Base-by-base conservation (phyloP, 37 sponge, comb jelly and placozoan genomes). In the Spongia lamella region DNA sequence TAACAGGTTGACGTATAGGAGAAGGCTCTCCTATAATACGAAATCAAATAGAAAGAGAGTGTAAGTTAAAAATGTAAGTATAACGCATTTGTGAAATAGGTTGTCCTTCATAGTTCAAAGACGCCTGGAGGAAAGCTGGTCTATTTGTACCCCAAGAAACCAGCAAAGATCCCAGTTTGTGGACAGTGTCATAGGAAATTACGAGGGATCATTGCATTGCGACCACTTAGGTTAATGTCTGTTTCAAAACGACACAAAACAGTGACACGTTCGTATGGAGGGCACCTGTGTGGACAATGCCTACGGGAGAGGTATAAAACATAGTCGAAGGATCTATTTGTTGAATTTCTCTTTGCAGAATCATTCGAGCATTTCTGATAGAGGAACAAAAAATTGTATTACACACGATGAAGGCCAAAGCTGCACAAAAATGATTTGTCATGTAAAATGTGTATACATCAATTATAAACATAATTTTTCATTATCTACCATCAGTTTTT, bases 381-480 rank as follows among this genome's bases (percentile, higher is more conserved):
- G 98, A 97, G 56, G 98, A 97, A 39, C 93, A 97, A 68, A 93
- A 93, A 84, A 90, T 97, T 37, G 98, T 97, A 35, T 79, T 73
- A 16, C 49, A 84, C 34, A 89, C 93, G 55, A 61, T 95, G 58
- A 95, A 91, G 56, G 70, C 77, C 24, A 43, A 43, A 43, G 47
- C 47, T 43, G 47, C 7, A 43, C 47, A 43, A 9, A 43, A 43
- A 43, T 43, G 47, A 43, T 43, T 43, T 43, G 9, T 43, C 5
- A 43, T 43, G 47, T n/a, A 43, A 5, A 43, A 43, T 43, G 47
- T 43, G 9, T 43, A 9, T 43, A 43, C 9, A 13, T 13, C 47
- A 43, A 13, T 43, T 43, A 43, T 13, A 13, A 43, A 43, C n/a
- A n/a, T n/a, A n/a, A 43, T 13, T 13, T 43, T 43, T 9, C 47